Evolutionary conservation across 2,113 vertebrate species (phyloP), one percentile per base, ranked within the genome.

Genomic region (Holacanthus passer): DNA sequence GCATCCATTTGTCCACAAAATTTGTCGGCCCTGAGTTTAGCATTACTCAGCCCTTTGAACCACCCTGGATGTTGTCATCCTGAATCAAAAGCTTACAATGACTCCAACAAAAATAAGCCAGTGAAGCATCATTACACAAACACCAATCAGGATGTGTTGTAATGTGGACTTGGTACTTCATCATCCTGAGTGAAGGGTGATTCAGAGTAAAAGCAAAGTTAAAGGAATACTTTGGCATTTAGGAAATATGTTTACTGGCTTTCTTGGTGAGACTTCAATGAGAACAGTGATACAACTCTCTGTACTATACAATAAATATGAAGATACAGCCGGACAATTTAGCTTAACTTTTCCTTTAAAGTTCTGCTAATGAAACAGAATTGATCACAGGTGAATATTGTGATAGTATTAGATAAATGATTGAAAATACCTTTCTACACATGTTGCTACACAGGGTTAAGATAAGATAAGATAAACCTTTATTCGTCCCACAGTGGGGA

Each of bases 41-140:
- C 20, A 75, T 84, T 73, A 64, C 53, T 84, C 32, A 53, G 1
- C 22, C 37, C 10, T 69, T 19, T 84, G 58, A 85, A 48, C 82
- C 35, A 77, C 39, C 4, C 37, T 45, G 32, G 29, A 69, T 83
- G 47, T 74, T 32, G 13, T 81, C 73, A 84, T 12, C 14, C 20
- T 50, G 6, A 64, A 31, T 73, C 41, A 41, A 67, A 69, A 13
- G n/a, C 45, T 79, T 41, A 66, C 27, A 55, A 27, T 74, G 52
- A 88, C 60, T 50, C 41, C 53, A 14, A 65, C 22, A 47, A 58
- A 37, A 41, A 66, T 58, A 31, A 56, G 10, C 9, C 2, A 16
- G 13, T 3, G 2, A 43, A 62, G 56, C 27, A 60, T 82, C 63
- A 56, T 16, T 43, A 13, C 37, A 67, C 17, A 39, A 53, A 9